Evolutionary conservation across 2,113 vertebrate species (phyloP), one percentile per base, ranked within the genome.

Genomic region (Casuarius casuarius): DNA sequence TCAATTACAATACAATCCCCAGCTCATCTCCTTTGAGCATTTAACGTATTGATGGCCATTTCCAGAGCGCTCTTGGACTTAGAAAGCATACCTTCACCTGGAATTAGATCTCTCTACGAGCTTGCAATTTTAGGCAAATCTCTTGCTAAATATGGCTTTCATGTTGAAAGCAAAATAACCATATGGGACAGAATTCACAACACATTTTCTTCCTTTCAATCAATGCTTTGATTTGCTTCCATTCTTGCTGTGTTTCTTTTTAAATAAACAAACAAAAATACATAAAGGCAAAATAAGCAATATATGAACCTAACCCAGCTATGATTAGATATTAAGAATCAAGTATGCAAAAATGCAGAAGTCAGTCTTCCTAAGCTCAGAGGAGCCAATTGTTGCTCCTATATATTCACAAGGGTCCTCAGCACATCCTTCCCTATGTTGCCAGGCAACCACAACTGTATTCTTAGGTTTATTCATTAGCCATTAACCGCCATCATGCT

Each of bases 391-490:
- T 65, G 74, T 94, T 89, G 81, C 79, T 72, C 65, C 79, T 48
- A 2, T 77, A 87, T 22, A 49, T 86, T 35, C 74, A 66, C 90
- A 70, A 65, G 76, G 74, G 88, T 65, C 74, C 87, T 95, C 63
- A 70, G 92, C 66, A 78, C 92, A 84, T 84, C 81, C 91, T 77
- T 59, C 62, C 62, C 74, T 9, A 5, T 0, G 97, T 97, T 98
- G 95, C 95, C 91, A 90, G 84, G 97, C 94, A 98, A 97, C 95
- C 21, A 0, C 31, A 72, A 83, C 84, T 77, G 70, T 13, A 93
- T 95, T 95, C 80, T 71, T 94, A 73, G 62, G 68, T 82, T 82
- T 72, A 92, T 85, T 90, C 95, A 95, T 94, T 94, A 96, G 83
- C 93, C 66, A 92, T 95, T 95, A 96, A 56, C 76, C 70, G 90